A percentile compares a stretch with the other conserved stretches of the same genome.
Conservation (phyloP, 2,113 vertebrate genomes). For the Procavia capensis region DNA sequence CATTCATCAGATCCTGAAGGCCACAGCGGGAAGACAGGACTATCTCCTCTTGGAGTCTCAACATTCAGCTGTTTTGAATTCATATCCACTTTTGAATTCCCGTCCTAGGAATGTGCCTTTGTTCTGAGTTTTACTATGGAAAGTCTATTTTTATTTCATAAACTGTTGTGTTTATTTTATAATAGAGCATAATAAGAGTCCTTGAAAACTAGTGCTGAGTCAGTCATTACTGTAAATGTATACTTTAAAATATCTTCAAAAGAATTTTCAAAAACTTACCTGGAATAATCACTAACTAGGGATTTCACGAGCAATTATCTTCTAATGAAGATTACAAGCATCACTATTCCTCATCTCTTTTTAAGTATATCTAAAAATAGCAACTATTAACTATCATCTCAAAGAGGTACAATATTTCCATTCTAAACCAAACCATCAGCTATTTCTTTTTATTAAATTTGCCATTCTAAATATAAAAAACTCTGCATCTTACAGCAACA, state of each 20-base stretch:
- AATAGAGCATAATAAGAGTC: conserved; percentile 48
- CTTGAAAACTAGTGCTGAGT: conserved; percentile 62
- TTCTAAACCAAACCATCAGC: not conserved
- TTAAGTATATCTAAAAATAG: conserved; percentile 51
- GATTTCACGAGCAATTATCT: not conserved
- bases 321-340: not conserved
- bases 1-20: not conserved
- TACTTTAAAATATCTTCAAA: not conserved
- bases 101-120: conserved; percentile 75
- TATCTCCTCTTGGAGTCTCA: not conserved
- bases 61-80: conserved; percentile 75
- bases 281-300: not conserved
- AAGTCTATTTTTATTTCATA: conserved; percentile 62
- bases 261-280: not conserved
- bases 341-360: not conserved
- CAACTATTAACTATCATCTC: not conserved
- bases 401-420: not conserved
- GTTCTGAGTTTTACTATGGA: conserved; percentile 49
- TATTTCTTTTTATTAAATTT: conserved; percentile 4
- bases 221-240: conserved; percentile 43
- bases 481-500: not conserved
- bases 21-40: not conserved
- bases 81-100: conserved; percentile 65
- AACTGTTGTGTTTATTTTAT: conserved; percentile 37
- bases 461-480: not conserved